phyloP scores from a whole-genome alignment of 2,797 vertebrate genomes.

The Mallotus villosus region DNA sequence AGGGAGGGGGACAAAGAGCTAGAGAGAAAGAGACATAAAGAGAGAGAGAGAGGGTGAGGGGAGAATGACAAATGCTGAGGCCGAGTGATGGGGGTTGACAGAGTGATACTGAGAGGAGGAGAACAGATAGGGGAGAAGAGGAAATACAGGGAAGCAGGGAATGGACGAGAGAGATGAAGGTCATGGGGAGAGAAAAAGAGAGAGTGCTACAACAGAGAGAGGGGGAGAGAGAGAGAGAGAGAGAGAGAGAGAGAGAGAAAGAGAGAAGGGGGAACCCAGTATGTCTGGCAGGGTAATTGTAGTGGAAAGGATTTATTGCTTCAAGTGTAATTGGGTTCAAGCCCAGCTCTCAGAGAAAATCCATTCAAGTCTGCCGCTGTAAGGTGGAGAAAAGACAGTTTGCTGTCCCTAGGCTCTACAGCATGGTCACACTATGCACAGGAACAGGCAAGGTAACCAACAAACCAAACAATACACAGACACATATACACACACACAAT shows the following conservation, averaged over 20 bases:
- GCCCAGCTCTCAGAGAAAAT: slow-evolving; percentile 70
- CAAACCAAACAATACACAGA: slow-evolving; percentile 7
- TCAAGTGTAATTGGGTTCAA: slow-evolving; percentile 79
- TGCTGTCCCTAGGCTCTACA: slow-evolving; percentile 37
- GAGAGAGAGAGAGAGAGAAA: background rate
- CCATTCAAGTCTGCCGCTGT: slow-evolving; percentile 60
- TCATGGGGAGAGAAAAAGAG: slow-evolving; percentile 4
- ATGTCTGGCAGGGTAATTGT: slow-evolving; percentile 73
- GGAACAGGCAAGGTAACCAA: slow-evolving; percentile 15
- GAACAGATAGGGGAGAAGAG: background rate
- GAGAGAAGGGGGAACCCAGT: slow-evolving; percentile 47
- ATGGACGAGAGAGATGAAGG: slow-evolving; percentile 12
- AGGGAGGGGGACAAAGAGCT: background rate
- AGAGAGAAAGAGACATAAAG: background rate
- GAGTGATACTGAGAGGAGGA: background rate
- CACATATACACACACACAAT: slow-evolving; percentile 14
- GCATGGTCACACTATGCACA: slow-evolving; percentile 16
- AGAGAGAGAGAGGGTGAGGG: slow-evolving; percentile 1
- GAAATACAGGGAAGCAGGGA: too few relatives aligned
- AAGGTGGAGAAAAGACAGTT: slow-evolving; percentile 43
- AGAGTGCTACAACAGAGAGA: slow-evolving; percentile 22
- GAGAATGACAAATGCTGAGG: background rate
- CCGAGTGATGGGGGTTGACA: background rate
- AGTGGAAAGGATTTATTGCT: slow-evolving; percentile 78
- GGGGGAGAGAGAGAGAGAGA: background rate